Base-by-base conservation (phyloP, 2,113 vertebrate genomes). In the Phoxinus phoxinus region DNA sequence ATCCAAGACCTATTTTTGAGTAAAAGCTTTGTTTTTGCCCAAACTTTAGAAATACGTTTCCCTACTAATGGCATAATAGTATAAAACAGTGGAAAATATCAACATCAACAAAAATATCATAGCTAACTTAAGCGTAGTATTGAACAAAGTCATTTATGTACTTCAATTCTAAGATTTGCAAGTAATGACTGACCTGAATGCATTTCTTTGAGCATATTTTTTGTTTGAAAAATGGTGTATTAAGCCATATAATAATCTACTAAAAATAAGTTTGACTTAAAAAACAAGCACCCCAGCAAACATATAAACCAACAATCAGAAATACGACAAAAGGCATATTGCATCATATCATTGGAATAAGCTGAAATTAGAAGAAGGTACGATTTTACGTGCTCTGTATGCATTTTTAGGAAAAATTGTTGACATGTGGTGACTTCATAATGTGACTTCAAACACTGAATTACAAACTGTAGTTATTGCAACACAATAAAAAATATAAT, bases 1-100 rank as follows among this genome's bases (percentile, higher is more conserved):
- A 85, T 87, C 72, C 77, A 84, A 88, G 83, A 84, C 89, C 90
- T 90, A 81, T 84, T 91, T 58, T 90, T 90, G 91, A 92, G 92
- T 92, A 92, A 92, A 92, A 92, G 91, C 88, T 85, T 44, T 73
- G 32, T 46, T 44, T 73, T 44, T 25, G 37, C 23, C 11, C 46
- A 73, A 73, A 73, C 41, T 73, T 41, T 46, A 73, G 12, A 73
- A 73, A 46, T 25, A 3, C 12, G 63, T 41, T 67, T 81, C 3
- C 4, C 3, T 53, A 69, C 77, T 53, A 59, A 80, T 51, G 81
- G 21, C 44, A 83, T 32, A 77, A 53, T 75, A 53, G 17, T n/a
- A 48, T 65, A 83, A 56, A 59, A 61, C 46, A 84, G 5, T 46
- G 53, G 19, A 15, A 74, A 74, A n/a, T 8, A 63, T 63, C 9